Percentiles rank a stretch among this genome's conserved stretches.
Conservation (phyloP, 1,140 invertebrate species). For the Hyles euphorbiae region DNA sequence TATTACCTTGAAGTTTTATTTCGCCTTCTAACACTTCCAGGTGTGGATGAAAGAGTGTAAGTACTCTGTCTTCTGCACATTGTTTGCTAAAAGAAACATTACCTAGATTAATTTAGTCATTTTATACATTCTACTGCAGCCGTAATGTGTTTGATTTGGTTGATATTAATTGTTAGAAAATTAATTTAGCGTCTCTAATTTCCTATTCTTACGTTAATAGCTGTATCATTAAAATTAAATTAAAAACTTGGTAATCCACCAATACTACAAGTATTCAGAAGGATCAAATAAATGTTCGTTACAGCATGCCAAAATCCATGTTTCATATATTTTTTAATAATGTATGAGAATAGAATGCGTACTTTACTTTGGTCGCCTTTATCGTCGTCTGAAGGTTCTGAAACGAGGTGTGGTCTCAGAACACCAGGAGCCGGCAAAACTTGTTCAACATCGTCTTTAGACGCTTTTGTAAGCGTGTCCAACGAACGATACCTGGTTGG, state of each 20-base stretch:
- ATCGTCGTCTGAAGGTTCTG: constrained; percentile 20
- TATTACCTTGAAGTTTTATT: constrained; percentile 63
- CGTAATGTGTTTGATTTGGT: too few species aligned
- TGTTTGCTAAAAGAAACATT: background rate
- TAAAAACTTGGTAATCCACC: too few species aligned
- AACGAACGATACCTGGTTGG: constrained; percentile 62
- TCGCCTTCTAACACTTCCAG: constrained; percentile 34
- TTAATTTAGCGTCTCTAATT: too few species aligned
- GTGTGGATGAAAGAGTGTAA: constrained; percentile 48
- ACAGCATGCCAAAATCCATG: too few species aligned
- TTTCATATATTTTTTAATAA: too few species aligned
- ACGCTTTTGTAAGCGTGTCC: constrained; percentile 45
- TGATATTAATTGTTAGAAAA: too few species aligned
- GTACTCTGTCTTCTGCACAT: constrained; percentile 48
- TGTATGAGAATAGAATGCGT: background rate
- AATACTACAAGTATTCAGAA: too few species aligned
- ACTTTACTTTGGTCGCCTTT: constrained; percentile 27
- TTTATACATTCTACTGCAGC: too few species aligned
- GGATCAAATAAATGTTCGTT: too few species aligned
- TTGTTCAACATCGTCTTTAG: constrained; percentile 17
- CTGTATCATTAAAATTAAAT: too few species aligned
- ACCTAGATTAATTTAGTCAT: too few species aligned
- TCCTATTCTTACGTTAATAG: too few species aligned
- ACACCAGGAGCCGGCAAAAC: constrained; percentile 33
- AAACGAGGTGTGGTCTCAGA: constrained; percentile 21